These are phyloP conservation scores for Galleria mellonella DNA, from an alignment of 1,140 invertebrate genomes.

Conservation along the genomic window DNA sequence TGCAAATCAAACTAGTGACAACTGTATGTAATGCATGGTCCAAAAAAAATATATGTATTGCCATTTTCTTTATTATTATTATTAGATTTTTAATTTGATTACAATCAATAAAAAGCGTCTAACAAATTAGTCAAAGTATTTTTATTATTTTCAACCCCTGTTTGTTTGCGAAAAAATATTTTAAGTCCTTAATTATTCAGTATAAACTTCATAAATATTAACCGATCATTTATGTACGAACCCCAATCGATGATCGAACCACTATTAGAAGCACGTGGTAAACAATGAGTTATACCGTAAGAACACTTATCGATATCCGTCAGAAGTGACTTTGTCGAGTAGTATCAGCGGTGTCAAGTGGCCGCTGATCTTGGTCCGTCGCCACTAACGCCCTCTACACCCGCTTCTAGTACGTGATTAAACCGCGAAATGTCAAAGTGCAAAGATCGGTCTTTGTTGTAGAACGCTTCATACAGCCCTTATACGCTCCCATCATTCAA, in stretches of 20 bases:
- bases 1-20: no score
- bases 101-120: no score
- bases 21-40: no score
- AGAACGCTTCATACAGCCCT: neutral
- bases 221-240: no score
- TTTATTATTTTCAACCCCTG: no score
- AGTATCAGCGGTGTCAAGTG: slow-evolving; percentile 48
- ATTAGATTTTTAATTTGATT: no score
- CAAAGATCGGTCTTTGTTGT: slow-evolving; percentile 42
- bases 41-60: no score
- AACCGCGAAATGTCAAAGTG: slow-evolving; percentile 59
- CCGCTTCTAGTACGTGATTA: slow-evolving; percentile 49
- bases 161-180: no score
- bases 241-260: slow-evolving; percentile 5
- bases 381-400: slow-evolving; percentile 18
- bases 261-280: slow-evolving; percentile 13
- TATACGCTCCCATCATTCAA: slow-evolving; percentile 32
- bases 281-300: slow-evolving; percentile 16
- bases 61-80: no score
- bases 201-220: no score
- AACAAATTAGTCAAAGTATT: no score
- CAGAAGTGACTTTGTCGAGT: slow-evolving; percentile 37
- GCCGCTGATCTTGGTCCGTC: slow-evolving; percentile 25
- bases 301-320: slow-evolving; percentile 20
- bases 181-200: no score